Percentiles rank a stretch among this genome's conserved stretches.
Evolutionary conservation across 1,140 invertebrate species (phyloP).

Genomic region (Drosophila aff.): DNA sequence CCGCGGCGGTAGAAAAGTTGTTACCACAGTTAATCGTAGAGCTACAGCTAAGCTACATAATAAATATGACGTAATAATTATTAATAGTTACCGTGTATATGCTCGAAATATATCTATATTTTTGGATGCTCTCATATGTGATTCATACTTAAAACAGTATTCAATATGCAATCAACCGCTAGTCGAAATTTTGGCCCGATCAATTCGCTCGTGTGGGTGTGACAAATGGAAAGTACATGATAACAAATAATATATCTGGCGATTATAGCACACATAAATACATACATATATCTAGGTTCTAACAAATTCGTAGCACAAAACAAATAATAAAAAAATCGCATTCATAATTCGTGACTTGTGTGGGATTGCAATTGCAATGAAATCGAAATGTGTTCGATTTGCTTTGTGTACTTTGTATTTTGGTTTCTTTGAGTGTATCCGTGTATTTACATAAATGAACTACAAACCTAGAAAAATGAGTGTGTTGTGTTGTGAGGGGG

Average conservation of each 20-base stretch:
- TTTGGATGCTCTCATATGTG: conserved; percentile 49
- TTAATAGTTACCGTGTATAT: conserved; percentile 39
- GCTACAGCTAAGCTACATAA: conserved; percentile 77
- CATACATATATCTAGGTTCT: conserved; percentile 42
- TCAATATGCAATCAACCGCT: conserved; percentile 46
- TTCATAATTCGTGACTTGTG: conserved; percentile 46
- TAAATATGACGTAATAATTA: conserved; percentile 62
- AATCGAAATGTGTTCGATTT: conserved; percentile 52
- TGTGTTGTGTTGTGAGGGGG: conserved; percentile 6
- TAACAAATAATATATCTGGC: conserved; percentile 69
- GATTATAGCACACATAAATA: conserved; percentile 52
- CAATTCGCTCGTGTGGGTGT: conserved; percentile 39
- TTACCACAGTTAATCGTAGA: conserved; percentile 60
- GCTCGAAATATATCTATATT: conserved; percentile 26
- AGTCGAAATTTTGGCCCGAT: conserved; percentile 64
- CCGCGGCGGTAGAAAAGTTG: conserved; percentile 38
- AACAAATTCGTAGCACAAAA: conserved; percentile 44
- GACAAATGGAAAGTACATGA: conserved; percentile 29
- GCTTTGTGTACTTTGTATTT: conserved; percentile 48
- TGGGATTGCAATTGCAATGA: conserved; percentile 55
- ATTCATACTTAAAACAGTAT: conserved; percentile 80
- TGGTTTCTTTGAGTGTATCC: conserved; percentile 43
- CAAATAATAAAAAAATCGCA: conserved; percentile 16
- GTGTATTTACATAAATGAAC: conserved; percentile 83
- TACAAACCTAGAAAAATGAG: conserved; percentile 64